A percentile compares a stretch with the other conserved stretches of the same genome.
These are phyloP conservation scores for Mythimna pallens DNA, from an alignment of 2,888 invertebrate genomes.

Conservation along the genomic window DNA sequence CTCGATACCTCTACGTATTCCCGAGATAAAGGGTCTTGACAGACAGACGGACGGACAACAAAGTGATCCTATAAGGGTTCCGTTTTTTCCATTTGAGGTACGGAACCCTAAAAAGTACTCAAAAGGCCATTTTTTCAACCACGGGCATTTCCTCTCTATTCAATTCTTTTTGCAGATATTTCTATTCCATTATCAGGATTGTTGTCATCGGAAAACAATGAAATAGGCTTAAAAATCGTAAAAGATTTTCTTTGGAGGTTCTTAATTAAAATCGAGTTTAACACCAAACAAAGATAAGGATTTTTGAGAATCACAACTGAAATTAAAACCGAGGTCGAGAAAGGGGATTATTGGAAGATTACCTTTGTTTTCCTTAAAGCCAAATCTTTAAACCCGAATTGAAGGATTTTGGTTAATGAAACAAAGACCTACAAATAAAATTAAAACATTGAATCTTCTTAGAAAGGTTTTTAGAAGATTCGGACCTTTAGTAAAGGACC, in stretches of 20 bases:
- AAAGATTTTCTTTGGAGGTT: neutral
- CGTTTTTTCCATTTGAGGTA: no score
- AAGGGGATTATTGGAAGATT: neutral
- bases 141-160: neutral
- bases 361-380: neutral
- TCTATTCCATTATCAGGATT: neutral
- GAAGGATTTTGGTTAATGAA: neutral
- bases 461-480: neutral
- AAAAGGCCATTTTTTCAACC: no score
- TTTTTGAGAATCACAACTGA: neutral
- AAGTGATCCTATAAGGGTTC: no score
- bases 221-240: neutral
- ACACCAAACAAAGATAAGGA: neutral
- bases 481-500: constrained; percentile 15
- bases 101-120: no score
- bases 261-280: neutral
- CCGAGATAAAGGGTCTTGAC: no score
- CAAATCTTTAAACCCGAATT: neutral
- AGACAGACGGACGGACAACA: no score
- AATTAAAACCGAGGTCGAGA: constrained; percentile 1
- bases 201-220: constrained; percentile 1
- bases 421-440: constrained; percentile 14
- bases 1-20: no score
- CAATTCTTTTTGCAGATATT: neutral
- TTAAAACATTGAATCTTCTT: neutral